Evolutionary conservation across 2,797 vertebrate genomes (phyloP).

Genomic region (Sebastiscus albofasciatus): DNA sequence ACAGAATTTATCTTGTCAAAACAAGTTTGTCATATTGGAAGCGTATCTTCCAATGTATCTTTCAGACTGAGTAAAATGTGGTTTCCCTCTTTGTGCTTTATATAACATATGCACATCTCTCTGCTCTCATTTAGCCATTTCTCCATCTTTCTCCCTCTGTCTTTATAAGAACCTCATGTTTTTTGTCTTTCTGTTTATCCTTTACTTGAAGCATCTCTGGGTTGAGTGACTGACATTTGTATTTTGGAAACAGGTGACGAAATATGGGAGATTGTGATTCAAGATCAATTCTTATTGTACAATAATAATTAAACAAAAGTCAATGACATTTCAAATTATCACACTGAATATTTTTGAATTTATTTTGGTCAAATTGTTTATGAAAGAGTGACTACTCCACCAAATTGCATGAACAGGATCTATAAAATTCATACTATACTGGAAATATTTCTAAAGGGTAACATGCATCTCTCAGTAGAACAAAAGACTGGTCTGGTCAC

Average conservation of each 20-base stretch:
- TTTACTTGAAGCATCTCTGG: constrained; percentile 75
- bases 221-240: constrained; percentile 51
- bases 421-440: constrained; percentile 46
- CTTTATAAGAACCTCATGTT: constrained; percentile 5
- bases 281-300: constrained; percentile 50
- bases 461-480: constrained; percentile 43
- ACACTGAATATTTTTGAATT: constrained; percentile 14
- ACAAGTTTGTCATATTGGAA: background rate
- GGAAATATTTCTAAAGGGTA: constrained; percentile 41
- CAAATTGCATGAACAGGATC: constrained; percentile 56
- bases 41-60: background rate
- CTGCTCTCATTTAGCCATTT: constrained; percentile 20
- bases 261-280: constrained; percentile 36
- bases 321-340: constrained; percentile 38
- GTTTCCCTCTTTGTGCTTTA: constrained; percentile 7
- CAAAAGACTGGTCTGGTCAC: constrained; percentile 23
- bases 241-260: constrained; percentile 42
- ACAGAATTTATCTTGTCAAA: background rate
- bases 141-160: constrained; percentile 2
- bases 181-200: constrained; percentile 26
- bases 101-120: constrained; percentile 2
- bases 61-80: background rate
- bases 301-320: constrained; percentile 15
- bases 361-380: constrained; percentile 43
- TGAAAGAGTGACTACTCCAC: constrained; percentile 16